Evolutionary conservation across 2,888 invertebrate genomes (phyloP).

Genomic region (Heteromurus nitidus): DNA sequence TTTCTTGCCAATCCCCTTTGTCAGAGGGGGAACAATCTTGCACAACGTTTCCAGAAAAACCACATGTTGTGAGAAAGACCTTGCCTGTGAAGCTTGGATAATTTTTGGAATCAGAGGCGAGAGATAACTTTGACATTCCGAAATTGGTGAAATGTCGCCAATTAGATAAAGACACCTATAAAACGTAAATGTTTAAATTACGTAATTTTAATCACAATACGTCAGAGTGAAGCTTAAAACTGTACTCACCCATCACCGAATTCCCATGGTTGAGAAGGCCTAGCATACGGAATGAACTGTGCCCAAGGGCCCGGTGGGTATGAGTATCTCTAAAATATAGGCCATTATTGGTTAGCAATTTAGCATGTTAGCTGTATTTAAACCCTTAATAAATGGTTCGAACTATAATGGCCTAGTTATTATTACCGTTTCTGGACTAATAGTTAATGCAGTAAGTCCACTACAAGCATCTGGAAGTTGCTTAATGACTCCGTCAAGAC

Average conservation of each 20-base stretch:
- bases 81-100: slow-evolving; percentile 75
- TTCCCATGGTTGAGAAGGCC: slow-evolving; percentile 79
- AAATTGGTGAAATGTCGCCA: slow-evolving; percentile 76
- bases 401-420: background rate
- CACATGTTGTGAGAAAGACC: slow-evolving; percentile 78
- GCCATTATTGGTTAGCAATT: slow-evolving; percentile 2
- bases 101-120: slow-evolving; percentile 76
- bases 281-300: slow-evolving; percentile 68
- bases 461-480: slow-evolving; percentile 75
- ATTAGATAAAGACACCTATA: slow-evolving; percentile 76
- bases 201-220: too few species aligned
- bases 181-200: slow-evolving; percentile 4
- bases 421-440: slow-evolving; percentile 63
- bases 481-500: slow-evolving; percentile 76
- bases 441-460: slow-evolving; percentile 38
- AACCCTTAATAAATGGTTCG: background rate
- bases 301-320: slow-evolving; percentile 75
- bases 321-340: slow-evolving; percentile 77
- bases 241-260: slow-evolving; percentile 77
- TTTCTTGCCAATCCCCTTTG: slow-evolving; percentile 77
- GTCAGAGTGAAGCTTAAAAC: too few species aligned
- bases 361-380: background rate
- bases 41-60: slow-evolving; percentile 78
- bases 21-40: slow-evolving; percentile 77
- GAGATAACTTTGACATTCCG: slow-evolving; percentile 74